Evolutionary conservation across 2,888 invertebrate species (phyloP), one percentile per base, ranked within the genome.

Genomic region (Nematopogon swammerdamellus): DNA sequence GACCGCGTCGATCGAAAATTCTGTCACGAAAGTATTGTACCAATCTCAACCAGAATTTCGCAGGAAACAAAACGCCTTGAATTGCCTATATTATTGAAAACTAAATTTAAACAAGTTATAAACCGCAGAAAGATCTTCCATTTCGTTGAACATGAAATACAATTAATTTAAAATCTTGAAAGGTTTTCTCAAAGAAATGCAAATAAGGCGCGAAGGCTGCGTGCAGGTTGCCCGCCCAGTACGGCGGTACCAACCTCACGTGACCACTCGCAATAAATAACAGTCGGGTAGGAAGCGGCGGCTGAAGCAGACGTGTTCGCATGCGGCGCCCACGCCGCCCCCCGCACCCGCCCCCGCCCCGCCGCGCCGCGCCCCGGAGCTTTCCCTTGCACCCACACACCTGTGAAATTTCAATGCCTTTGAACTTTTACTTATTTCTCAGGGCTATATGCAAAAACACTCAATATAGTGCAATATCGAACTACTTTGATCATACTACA

Each of bases 211-310:
- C 18, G 19, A 20, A 19, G 17, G n/a, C 36, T 47, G 36, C 36
- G 47, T 36, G 36, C 18, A 6, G 18, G 48, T 36, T 16, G 19
- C 16, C 16, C 6, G 29, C 20, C 19, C 45, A 36, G 36, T 36
- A 14, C 11, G 11, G n/a, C 36, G 11, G 3, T 14, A 3, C 25
- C 11, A 36, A 14, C 11, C 8, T 36, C n/a, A 36, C 36, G 36
- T 36, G 36, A 36, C 36, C n/a, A 14, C 36, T 14, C n/a, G 67
- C 64, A 61, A 75, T 75, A 68, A 72, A 63, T 76, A 70, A 72
- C 25, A 25, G 16, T 18, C 17, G 57, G 58, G 59, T 60, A 53
- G 55, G 61, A 59, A 65, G 62, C 63, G 60, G 63, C 67, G 50
- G 52, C 8, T 14, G 11, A 14, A 36, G 36, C 36, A 14, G 36